Base-by-base conservation (phyloP, 1,140 invertebrate genomes). In the Dinoponera quadriceps region DNA sequence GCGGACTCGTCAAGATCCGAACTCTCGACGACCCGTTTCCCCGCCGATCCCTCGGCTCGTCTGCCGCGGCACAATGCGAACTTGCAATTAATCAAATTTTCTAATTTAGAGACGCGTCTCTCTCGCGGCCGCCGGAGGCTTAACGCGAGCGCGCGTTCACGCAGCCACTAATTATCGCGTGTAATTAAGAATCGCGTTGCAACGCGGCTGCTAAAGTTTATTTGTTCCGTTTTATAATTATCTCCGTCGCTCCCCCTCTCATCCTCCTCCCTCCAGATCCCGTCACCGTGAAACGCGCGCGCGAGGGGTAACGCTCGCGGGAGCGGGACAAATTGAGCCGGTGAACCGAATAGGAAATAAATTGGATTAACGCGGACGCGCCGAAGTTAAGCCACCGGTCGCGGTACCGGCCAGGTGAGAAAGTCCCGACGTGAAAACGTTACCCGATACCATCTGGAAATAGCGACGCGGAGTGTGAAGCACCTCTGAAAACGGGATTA, bases 401-500 rank as follows among this genome's bases (percentile, higher is more conserved):
- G 69, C 54, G 75, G 71, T 80, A 80, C 25, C 51, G 51, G 69
- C 29, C 65, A 80, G 44, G 75, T 80, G 75, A 80, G 75, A 71
- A 71, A 80, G 51, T 71, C 63, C 25, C 63, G 22, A 80, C 22
- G 75, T 57, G 75, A 78, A 78, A 78, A 69, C 33, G 63, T 78
- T 69, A 69, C 44, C 14, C 75, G 65, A 80, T 80, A 80, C n/a
- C 51, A 69, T 69, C 65, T 68, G 75, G 63, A 78, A 78, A 78
- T 78, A 78, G 51, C 65, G n/a, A n/a, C n/a, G 74, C 29, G 44
- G 60, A 65, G 11, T 66, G 75, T 66, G 75, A 80, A 80, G 75
- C 51, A 80, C 75, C 33, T 59, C 65, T 71, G 75, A 80, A 80
- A 80, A 69, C 69, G 66, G 65, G 63, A 80, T 80, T 80, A 80